A percentile compares a stretch with the other conserved stretches of the same genome.
Evolutionary conservation across 30 jellyfish, hydroid and myxozoan species (phyloP).

Genomic region (Hydractinia symbiolongicarpus): DNA sequence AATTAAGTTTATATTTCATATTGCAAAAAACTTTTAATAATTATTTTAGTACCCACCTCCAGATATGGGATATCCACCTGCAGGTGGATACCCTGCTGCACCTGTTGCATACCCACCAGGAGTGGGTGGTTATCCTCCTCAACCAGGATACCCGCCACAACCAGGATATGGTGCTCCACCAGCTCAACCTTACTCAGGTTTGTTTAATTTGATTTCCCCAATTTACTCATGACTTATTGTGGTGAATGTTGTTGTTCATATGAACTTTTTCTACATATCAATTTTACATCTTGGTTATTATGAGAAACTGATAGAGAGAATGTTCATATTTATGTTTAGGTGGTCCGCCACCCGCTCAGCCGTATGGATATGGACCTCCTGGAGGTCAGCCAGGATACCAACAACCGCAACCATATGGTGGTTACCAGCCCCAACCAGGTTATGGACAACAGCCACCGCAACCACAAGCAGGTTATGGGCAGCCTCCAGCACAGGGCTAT

Average conservation of each 20-base stretch:
- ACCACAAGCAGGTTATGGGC: slow-evolving; percentile 43
- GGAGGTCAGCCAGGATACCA: slow-evolving; percentile 35
- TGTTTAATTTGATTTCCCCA: too few relatives aligned
- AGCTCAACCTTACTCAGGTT: background rate
- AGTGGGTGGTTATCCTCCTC: slow-evolving; percentile 52
- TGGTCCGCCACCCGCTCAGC: background rate
- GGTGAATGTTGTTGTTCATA: too few relatives aligned
- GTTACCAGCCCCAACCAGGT: slow-evolving; percentile 42
- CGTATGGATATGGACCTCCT: slow-evolving; percentile 16
- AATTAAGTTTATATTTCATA: background rate
- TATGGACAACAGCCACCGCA: slow-evolving; percentile 71
- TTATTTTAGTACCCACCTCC: slow-evolving; percentile 52
- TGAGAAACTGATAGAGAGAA: too few relatives aligned
- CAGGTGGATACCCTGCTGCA: slow-evolving; percentile 51
- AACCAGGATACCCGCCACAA: slow-evolving; percentile 19
- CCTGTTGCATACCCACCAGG: slow-evolving; percentile 59
- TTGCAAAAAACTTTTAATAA: background rate
- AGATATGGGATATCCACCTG: slow-evolving; percentile 46
- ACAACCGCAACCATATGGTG: slow-evolving; percentile 52
- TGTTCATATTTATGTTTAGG: too few relatives aligned
- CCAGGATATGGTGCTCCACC: slow-evolving; percentile 21
- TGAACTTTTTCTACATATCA: too few relatives aligned
- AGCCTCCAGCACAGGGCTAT: slow-evolving; percentile 45
- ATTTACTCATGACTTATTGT: too few relatives aligned
- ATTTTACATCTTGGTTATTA: too few relatives aligned